Base-by-base conservation (phyloP, 1,140 invertebrate genomes). In the Ctenoplectra terminalis region DNA sequence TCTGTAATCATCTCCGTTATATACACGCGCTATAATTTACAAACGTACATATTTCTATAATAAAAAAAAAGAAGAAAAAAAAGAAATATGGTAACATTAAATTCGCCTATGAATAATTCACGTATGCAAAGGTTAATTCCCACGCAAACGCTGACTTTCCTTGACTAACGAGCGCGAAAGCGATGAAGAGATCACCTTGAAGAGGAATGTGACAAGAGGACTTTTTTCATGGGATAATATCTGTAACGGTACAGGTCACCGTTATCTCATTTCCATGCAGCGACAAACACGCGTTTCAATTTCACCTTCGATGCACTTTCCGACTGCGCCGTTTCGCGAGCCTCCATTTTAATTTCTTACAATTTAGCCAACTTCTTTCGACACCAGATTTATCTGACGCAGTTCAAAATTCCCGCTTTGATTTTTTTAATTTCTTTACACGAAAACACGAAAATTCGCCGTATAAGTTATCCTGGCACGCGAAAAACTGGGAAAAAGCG, bases 101-200 rank as follows among this genome's bases (percentile, higher is more conserved):
- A 60, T 29, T n/a, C 17, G 29, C 7, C 15, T 50, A 63, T 37
- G 46, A 52, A 64, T 75, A 50, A 64, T 72, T 40, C 52, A 56
- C 9, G 61, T n/a, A 13, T 7, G 17, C 29, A 60, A 54, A 43
- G 37, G 74, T 54, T 40, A 76, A 40, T 63, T 63, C 37, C 15
- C 37, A n/a, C 29, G 29, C 63, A 17, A 29, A 37, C 40, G 63
- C 15, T 34, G 26, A 69, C 63, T 48, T 69, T 69, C 74, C 29
- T 52, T 34, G 75, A 23, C 52, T 56, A 48, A 70, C 50, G 23
- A 58, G 26, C 31, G 66, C 64, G 64, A 72, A 60, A 71, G 40
- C 77, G 58, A 63, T 63, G 60, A 72, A 71, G 77, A 50, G 69
- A 79, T 79, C 67, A 79, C 77, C 77, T 79, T 79, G 77, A 72